Evolutionary conservation across 2,888 invertebrate species (phyloP).

Genomic region (Callosobruchus maculatus): DNA sequence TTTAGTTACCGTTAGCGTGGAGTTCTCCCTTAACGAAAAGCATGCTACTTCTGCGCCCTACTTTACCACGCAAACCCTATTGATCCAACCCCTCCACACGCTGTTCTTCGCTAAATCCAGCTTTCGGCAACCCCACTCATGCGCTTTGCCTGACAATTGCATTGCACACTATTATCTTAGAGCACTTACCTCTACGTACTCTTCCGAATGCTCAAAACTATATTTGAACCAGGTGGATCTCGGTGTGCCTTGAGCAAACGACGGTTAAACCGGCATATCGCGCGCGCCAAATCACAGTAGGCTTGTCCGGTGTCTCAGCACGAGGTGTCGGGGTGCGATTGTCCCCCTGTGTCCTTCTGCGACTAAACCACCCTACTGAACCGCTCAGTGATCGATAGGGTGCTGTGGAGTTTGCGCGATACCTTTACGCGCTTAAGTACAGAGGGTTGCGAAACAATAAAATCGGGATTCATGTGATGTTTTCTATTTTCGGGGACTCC

Average conservation of each 20-base stretch:
- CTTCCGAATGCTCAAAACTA: not conserved
- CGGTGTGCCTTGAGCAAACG: not conserved
- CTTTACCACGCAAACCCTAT: not conserved
- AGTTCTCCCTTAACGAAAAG: not conserved
- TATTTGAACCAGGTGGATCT: not conserved
- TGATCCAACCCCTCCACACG: not conserved
- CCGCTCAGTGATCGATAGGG: constrained; percentile 43
- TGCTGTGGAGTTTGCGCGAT: constrained; percentile 33
- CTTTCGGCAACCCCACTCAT: not conserved
- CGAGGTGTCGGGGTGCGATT: not conserved
- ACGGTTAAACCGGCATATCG: not conserved
- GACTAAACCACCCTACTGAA: constrained; percentile 49
- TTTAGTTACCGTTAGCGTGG: not conserved
- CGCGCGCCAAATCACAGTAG: not conserved
- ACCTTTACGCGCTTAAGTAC: constrained; percentile 42
- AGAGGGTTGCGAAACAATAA: constrained; percentile 11
- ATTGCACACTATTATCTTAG: not conserved
- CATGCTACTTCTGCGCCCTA: not conserved
- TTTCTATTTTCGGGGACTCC: constrained; percentile 5
- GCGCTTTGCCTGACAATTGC: not conserved
- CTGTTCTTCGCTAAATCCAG: not conserved
- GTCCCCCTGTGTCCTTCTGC: not conserved
- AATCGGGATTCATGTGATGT: not conserved
- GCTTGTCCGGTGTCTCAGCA: not conserved
- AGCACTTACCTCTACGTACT: not conserved